A percentile compares a stretch with the other conserved stretches of the same genome.
phyloP scores from a whole-genome alignment of 2,113 vertebrate genomes.

The Orycteropus afer region DNA sequence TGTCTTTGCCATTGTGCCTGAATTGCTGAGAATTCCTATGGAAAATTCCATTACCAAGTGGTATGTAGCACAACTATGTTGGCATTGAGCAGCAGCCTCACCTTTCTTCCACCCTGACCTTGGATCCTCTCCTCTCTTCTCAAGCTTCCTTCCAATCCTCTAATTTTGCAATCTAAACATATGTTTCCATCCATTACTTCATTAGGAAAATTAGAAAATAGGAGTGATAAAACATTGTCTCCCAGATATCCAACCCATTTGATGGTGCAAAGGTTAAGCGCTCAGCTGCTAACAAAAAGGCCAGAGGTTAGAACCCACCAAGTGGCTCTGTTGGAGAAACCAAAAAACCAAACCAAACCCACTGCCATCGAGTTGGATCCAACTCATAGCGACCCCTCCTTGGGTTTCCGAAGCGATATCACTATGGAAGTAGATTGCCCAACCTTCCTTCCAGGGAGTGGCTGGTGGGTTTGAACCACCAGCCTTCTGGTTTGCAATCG shows the following conservation, averaged over 20 bases:
- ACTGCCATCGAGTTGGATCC: too few relatives aligned
- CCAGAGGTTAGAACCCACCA: not conserved
- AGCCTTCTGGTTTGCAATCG: too few relatives aligned
- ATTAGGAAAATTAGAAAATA: not conserved
- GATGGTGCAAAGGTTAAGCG: not conserved
- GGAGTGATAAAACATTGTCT: not conserved
- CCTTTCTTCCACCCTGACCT: rapidly evolving
- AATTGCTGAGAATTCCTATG: not conserved
- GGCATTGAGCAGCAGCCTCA: not conserved
- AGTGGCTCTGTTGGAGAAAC: not conserved
- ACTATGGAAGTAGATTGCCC: too few relatives aligned
- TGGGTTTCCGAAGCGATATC: too few relatives aligned
- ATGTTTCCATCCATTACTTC: not conserved
- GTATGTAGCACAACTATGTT: not conserved
- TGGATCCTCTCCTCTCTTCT: not conserved
- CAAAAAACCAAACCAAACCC: too few relatives aligned
- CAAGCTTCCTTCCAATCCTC: not conserved
- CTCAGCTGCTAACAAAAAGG: not conserved
- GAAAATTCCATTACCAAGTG: not conserved
- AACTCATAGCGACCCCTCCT: too few relatives aligned
- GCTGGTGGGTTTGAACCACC: too few relatives aligned
- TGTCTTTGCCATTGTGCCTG: not conserved
- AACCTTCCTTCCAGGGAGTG: too few relatives aligned
- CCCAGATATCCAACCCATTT: rapidly evolving
- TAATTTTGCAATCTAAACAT: not conserved